These are phyloP conservation scores for Caenorhabditis sp. DNA, from an alignment of 2,888 invertebrate species.

Conservation along the genomic window DNA sequence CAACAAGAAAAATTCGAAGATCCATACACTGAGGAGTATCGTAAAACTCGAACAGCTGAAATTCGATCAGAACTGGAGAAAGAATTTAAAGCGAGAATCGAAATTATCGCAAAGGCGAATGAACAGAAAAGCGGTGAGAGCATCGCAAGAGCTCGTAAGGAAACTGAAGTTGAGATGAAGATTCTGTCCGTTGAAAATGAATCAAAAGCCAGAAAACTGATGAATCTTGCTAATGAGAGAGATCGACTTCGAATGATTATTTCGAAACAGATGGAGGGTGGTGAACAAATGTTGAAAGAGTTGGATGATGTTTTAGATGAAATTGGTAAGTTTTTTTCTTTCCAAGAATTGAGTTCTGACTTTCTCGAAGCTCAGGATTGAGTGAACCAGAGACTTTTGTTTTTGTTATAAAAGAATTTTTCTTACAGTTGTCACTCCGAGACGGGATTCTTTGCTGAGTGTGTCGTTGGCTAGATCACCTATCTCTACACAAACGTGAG, in stretches of 20 bases:
- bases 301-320: not conserved
- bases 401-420: not conserved
- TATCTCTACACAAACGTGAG: not conserved
- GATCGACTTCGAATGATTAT: slow-evolving; percentile 1
- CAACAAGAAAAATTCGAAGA: slow-evolving; percentile 17
- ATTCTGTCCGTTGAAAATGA: slow-evolving; percentile 40
- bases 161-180: slow-evolving; percentile 54
- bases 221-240: not conserved
- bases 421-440: not conserved
- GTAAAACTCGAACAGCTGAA: slow-evolving; percentile 35
- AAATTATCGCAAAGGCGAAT: slow-evolving; percentile 58
- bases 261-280: not conserved
- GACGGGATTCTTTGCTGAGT: not conserved
- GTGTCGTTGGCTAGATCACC: not conserved
- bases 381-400: too few species aligned
- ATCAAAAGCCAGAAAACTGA: slow-evolving; percentile 26
- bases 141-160: slow-evolving; percentile 52
- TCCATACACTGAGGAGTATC: slow-evolving; percentile 41
- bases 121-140: slow-evolving; percentile 61
- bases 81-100: slow-evolving; percentile 56
- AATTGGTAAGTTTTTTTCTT: not conserved
- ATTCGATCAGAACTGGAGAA: slow-evolving; percentile 47
- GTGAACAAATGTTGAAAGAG: not conserved
- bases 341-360: too few species aligned
- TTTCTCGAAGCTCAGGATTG: too few species aligned